phyloP scores from a whole-genome alignment of 2,888 invertebrate genomes.

The Megamerina dolium region DNA sequence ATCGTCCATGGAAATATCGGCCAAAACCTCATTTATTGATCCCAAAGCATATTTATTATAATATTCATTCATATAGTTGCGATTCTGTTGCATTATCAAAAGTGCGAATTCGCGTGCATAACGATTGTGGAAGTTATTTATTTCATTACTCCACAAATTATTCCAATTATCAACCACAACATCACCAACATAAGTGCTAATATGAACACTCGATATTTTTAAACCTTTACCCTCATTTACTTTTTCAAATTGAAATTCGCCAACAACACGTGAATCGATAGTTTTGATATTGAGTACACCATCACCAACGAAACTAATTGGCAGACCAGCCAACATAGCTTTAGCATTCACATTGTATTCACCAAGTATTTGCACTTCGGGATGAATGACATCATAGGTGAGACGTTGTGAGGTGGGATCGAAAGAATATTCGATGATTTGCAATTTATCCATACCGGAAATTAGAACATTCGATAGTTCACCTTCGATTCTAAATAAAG shows the following conservation, averaged over 20 bases:
- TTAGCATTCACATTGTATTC: constrained; percentile 17
- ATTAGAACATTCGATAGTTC: background rate
- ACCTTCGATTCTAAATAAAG: background rate
- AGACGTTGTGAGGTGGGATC: background rate
- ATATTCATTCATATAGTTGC: no score
- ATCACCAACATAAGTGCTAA: constrained; percentile 6
- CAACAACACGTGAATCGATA: constrained; percentile 26
- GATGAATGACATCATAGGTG: constrained; percentile 26
- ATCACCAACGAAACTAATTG: constrained; percentile 16
- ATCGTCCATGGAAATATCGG: background rate
- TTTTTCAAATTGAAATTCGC: constrained; percentile 21
- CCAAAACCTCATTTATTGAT: background rate
- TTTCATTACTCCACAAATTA: background rate
- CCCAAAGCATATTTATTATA: background rate
- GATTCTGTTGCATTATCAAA: background rate
- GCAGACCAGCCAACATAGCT: constrained; percentile 20
- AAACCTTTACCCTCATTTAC: constrained; percentile 17
- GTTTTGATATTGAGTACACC: constrained; percentile 24
- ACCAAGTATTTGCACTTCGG: constrained; percentile 26
- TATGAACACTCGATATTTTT: constrained; percentile 21
- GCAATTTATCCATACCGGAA: constrained; percentile 8
- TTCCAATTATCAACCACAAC: background rate
- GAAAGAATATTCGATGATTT: constrained; percentile 3
- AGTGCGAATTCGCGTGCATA: background rate
- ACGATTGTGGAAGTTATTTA: background rate